These are phyloP conservation scores for Amphiprion percula DNA, from an alignment of 2,113 vertebrate species.

Conservation along the genomic window DNA sequence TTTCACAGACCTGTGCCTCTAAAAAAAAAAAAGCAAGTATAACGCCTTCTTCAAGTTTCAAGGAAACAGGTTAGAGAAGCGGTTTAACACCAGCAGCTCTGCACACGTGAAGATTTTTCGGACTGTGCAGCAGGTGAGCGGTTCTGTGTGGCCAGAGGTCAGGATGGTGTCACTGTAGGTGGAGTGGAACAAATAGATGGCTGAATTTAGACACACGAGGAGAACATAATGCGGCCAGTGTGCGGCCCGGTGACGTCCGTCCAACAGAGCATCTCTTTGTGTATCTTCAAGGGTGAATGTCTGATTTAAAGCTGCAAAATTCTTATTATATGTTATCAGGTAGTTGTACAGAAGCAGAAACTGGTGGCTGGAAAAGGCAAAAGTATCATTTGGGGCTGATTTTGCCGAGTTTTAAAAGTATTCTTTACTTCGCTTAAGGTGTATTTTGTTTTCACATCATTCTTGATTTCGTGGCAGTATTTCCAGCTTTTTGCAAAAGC, in stretches of 20 bases:
- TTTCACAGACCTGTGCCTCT: too few species aligned
- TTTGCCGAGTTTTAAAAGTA: background rate
- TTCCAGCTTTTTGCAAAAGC: too few species aligned
- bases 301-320: constrained; percentile 6
- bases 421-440: too few species aligned
- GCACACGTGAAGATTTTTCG: too few species aligned
- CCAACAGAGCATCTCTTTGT: constrained; percentile 5
- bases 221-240: constrained; percentile 7
- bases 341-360: background rate
- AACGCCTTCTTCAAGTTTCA: too few species aligned
- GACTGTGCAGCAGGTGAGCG: constrained; percentile 1
- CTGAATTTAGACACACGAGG: constrained; percentile 36
- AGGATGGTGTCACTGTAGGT: constrained; percentile 31
- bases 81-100: too few species aligned
- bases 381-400: background rate
- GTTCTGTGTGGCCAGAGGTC: constrained; percentile 5
- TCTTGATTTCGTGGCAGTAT: too few species aligned
- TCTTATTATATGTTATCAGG: background rate
- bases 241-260: constrained; percentile 9
- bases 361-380: background rate
- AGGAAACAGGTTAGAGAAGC: too few species aligned
- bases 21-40: too few species aligned
- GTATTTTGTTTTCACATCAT: too few species aligned
- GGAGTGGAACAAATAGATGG: constrained; percentile 54
- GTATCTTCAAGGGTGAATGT: background rate